These are phyloP conservation scores for Varroa destructor DNA, from an alignment of 1,140 invertebrate species.

Conservation along the genomic window DNA sequence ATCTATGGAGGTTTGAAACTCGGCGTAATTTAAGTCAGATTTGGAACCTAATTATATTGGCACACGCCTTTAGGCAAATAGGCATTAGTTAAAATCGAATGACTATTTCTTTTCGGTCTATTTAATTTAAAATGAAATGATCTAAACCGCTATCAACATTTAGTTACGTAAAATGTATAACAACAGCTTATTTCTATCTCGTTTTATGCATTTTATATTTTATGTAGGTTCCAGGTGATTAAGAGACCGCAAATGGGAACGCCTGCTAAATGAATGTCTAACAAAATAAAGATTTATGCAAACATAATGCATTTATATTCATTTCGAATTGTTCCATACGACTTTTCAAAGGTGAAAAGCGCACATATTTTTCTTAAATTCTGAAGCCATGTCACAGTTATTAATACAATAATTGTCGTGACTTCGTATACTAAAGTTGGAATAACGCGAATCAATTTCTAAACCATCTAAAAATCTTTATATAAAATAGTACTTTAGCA, in stretches of 20 bases:
- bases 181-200: too few relatives aligned
- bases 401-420: constrained; percentile 3
- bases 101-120: too few relatives aligned
- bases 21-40: not conserved
- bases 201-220: not conserved
- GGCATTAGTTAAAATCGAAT: too few relatives aligned
- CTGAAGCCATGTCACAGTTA: not conserved
- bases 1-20: not conserved
- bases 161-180: too few relatives aligned
- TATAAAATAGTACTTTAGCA: too few relatives aligned
- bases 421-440: too few relatives aligned
- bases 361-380: not conserved
- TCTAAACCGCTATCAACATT: too few relatives aligned
- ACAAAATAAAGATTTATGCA: not conserved
- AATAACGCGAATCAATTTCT: too few relatives aligned
- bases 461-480: too few relatives aligned
- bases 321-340: not conserved
- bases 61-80: too few relatives aligned
- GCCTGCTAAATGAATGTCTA: not conserved
- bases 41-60: too few relatives aligned
- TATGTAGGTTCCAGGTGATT: not conserved
- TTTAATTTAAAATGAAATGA: too few relatives aligned
- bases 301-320: not conserved
- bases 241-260: not conserved
- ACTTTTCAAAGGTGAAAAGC: not conserved